These are phyloP conservation scores for Drosophila incognita DNA, from an alignment of 2,888 invertebrate species.

Conservation along the genomic window DNA sequence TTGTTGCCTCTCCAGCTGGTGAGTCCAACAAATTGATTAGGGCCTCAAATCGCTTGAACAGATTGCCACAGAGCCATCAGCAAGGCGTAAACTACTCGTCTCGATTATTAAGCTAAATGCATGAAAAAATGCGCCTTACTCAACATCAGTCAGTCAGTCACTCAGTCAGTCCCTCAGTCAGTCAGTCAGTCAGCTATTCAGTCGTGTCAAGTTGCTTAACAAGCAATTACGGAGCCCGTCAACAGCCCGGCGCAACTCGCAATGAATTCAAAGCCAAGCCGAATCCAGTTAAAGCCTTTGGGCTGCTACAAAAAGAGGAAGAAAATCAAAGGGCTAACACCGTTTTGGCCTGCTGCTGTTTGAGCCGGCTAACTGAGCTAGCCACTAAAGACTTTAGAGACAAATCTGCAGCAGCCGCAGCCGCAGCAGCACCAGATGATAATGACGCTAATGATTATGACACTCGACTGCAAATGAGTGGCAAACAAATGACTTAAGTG, in stretches of 20 bases:
- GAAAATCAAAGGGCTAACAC: constrained; percentile 22
- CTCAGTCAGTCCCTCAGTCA: constrained; percentile 18
- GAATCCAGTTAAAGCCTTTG: constrained; percentile 18
- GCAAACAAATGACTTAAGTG: constrained; percentile 67
- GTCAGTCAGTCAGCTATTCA: constrained; percentile 16
- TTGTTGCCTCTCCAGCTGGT: not conserved
- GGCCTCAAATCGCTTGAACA: constrained; percentile 11
- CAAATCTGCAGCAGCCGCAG: constrained; percentile 33
- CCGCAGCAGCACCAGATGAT: not conserved
- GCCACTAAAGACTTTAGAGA: constrained; percentile 24
- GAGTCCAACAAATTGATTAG: constrained; percentile 57
- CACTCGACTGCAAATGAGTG: constrained; percentile 34
- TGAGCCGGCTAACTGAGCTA: constrained; percentile 24
- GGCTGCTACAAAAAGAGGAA: constrained; percentile 1
- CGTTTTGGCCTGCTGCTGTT: constrained; percentile 11
- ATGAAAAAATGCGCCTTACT: constrained; percentile 15
- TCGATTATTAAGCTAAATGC: constrained; percentile 50
- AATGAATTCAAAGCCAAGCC: constrained; percentile 39
- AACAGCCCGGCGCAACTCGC: constrained; percentile 28
- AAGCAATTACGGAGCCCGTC: constrained; percentile 59
- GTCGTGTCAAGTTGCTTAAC: constrained; percentile 64
- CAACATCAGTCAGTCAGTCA: constrained; percentile 18
- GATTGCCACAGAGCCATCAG: constrained; percentile 38
- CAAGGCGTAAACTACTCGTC: constrained; percentile 47
- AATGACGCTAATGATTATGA: constrained; percentile 31